Conservation (phyloP, 1,140 invertebrate species). For the Pseudomyrmex gracilis region DNA sequence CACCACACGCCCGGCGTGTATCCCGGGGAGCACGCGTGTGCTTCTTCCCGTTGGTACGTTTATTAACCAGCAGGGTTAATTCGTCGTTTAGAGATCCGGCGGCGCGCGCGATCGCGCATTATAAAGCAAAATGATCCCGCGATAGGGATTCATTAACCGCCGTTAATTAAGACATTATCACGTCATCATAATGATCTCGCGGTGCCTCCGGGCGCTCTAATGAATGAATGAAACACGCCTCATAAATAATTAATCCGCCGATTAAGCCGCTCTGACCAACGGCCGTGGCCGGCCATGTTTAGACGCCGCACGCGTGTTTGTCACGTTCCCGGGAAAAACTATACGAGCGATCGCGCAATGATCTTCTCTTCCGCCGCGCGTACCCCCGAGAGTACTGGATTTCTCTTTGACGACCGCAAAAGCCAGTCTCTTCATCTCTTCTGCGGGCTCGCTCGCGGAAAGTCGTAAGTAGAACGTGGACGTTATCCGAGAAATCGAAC, state of each 20-base stretch:
- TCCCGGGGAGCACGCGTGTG: constrained; percentile 70
- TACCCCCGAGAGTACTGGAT: no score
- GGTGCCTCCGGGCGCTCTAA: constrained; percentile 78
- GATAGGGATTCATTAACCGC: constrained; percentile 85
- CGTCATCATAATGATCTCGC: constrained; percentile 84
- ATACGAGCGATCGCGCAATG: constrained; percentile 2
- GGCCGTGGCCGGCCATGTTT: constrained; percentile 72
- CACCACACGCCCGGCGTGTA: constrained; percentile 43
- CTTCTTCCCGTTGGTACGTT: constrained; percentile 77
- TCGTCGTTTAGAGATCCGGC: constrained; percentile 79
- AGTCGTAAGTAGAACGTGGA: constrained; percentile 52
- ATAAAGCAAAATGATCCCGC: constrained; percentile 81
- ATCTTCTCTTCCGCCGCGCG: no score
- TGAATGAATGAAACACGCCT: constrained; percentile 86
- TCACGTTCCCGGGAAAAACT: constrained; percentile 47
- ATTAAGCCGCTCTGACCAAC: constrained; percentile 82
- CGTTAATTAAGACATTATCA: constrained; percentile 86
- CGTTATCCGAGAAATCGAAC: background rate
- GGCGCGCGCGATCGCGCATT: constrained; percentile 72
- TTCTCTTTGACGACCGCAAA: no score
- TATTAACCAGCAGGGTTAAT: constrained; percentile 83
- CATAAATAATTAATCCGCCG: constrained; percentile 86
- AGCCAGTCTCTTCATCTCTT: background rate
- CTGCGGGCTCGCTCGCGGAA: background rate
- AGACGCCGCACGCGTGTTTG: constrained; percentile 61